phyloP scores from a whole-genome alignment of 2,888 invertebrate species.

The Theodoxus fluviatilis region DNA sequence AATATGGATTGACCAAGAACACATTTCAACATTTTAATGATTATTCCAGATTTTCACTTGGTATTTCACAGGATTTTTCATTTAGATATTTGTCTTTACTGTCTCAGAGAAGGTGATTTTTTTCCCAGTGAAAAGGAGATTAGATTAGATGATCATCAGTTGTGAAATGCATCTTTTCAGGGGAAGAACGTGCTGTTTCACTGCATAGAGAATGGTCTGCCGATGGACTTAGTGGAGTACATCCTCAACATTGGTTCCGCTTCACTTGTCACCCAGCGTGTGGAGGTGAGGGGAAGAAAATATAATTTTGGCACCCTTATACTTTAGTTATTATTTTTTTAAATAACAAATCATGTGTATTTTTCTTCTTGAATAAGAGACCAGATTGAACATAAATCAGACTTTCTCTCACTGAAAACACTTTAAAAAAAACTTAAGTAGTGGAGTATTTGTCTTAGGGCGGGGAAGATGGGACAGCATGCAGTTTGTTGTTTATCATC shows the following conservation, averaged over 20 bases:
- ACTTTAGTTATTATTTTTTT: neutral
- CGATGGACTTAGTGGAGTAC: slow-evolving; percentile 40
- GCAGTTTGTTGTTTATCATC: no score
- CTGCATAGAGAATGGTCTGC: slow-evolving; percentile 45
- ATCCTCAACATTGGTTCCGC: slow-evolving; percentile 47
- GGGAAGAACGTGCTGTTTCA: slow-evolving; percentile 51
- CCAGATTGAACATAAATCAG: neutral
- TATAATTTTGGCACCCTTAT: neutral
- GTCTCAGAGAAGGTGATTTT: no score
- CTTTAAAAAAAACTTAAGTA: neutral
- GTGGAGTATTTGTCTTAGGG: no score
- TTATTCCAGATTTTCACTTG: no score
- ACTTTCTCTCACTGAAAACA: neutral
- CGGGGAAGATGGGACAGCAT: no score
- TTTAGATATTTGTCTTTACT: no score
- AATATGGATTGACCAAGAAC: no score
- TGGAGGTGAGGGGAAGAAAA: slow-evolving; percentile 36
- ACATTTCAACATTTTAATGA: no score
- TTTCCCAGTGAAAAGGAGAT: no score
- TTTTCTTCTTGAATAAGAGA: neutral
- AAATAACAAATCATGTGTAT: no score
- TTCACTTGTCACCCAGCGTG: slow-evolving; percentile 46
- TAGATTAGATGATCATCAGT: no score
- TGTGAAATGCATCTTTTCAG: slow-evolving; percentile 35
- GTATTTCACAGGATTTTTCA: no score